phyloP scores from a whole-genome alignment of 2,888 invertebrate genomes.

The Ametastegia equiseti region DNA sequence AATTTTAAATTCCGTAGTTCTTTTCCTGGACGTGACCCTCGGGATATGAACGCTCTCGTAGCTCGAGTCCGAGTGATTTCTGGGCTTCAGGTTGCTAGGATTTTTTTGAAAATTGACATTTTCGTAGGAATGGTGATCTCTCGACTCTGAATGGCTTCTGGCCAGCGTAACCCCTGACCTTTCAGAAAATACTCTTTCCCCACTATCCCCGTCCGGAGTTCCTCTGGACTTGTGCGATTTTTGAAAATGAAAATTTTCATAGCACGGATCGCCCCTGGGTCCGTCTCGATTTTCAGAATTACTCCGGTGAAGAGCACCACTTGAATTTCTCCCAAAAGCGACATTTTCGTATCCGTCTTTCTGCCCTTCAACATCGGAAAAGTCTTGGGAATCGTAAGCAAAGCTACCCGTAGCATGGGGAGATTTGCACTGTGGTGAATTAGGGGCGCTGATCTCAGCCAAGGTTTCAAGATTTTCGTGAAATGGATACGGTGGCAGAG shows the following conservation, averaged over 20 bases:
- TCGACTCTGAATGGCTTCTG: constrained; percentile 66
- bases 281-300: constrained; percentile 67
- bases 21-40: constrained; percentile 65
- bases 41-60: constrained; percentile 71
- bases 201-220: constrained; percentile 11
- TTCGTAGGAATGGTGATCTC: constrained; percentile 64
- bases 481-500: constrained; percentile 75
- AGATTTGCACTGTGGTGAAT: constrained; percentile 62
- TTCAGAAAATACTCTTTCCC: constrained; percentile 10
- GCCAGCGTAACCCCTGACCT: constrained; percentile 48
- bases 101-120: constrained; percentile 63
- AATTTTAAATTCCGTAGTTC: constrained; percentile 67
- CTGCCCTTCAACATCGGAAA: constrained; percentile 56
- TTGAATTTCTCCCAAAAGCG: constrained; percentile 54
- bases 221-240: constrained; percentile 58
- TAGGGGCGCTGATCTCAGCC: constrained; percentile 73
- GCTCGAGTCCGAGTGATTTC: constrained; percentile 59
- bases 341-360: constrained; percentile 62
- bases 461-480: constrained; percentile 72
- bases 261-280: constrained; percentile 59
- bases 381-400: constrained; percentile 57
- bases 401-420: constrained; percentile 58
- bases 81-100: constrained; percentile 38
- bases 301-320: constrained; percentile 63
- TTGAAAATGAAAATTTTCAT: constrained; percentile 66